These are phyloP conservation scores for Antechinus stuartii DNA, from an alignment of 2,113 vertebrate species.

Conservation along the genomic window DNA sequence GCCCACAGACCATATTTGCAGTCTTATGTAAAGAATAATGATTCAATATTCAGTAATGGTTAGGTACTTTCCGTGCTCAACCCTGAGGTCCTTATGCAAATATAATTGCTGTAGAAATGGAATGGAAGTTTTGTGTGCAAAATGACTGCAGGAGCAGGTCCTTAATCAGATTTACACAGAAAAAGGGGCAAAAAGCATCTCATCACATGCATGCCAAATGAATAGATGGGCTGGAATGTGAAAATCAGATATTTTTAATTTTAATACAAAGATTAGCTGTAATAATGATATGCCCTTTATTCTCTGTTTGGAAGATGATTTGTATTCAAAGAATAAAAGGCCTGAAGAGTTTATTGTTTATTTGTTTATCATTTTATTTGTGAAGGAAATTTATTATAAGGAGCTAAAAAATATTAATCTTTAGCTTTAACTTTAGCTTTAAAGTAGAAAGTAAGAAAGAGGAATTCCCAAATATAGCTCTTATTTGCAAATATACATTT, in stretches of 20 bases:
- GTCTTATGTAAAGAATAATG: constrained; percentile 39
- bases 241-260: constrained; percentile 37
- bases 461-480: background rate
- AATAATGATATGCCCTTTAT: background rate
- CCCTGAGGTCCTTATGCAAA: constrained; percentile 44
- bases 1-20: constrained; percentile 38
- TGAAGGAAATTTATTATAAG: constrained; percentile 20
- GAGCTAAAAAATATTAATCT: background rate
- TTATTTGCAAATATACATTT: background rate
- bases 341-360: background rate
- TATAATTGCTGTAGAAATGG: constrained; percentile 38
- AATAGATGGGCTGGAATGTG: background rate
- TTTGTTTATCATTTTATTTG: constrained; percentile 6
- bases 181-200: constrained; percentile 26
- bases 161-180: constrained; percentile 46
- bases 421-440: background rate
- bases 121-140: constrained; percentile 27
- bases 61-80: constrained; percentile 30
- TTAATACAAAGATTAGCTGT: background rate
- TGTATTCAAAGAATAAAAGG: background rate
- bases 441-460: background rate
- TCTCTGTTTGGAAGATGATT: background rate
- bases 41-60: constrained; percentile 48
- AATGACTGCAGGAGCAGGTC: background rate
- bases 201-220: constrained; percentile 12